A percentile compares a stretch with the other conserved stretches of the same genome.
These are phyloP conservation scores for Disparrhopalites patrizii DNA, from an alignment of 2,888 invertebrate genomes.

Conservation along the genomic window DNA sequence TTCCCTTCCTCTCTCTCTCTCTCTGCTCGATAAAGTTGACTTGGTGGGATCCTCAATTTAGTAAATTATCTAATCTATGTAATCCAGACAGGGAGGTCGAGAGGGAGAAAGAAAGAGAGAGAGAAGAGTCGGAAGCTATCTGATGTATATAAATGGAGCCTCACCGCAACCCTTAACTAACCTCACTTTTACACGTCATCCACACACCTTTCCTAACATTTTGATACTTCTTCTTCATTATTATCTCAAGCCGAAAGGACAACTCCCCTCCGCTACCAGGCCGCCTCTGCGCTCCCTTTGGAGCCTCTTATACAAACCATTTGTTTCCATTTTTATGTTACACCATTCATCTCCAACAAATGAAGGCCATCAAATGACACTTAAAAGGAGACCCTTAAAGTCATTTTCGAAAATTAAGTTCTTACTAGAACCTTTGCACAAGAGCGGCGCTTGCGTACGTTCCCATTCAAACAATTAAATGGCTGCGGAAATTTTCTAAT, in stretches of 20 bases:
- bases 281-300: not conserved
- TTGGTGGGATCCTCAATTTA: conserved; percentile 23
- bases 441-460: too few species aligned
- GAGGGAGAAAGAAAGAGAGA: too few species aligned
- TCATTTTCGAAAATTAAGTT: too few species aligned
- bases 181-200: conserved; percentile 27
- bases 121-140: conserved; percentile 26
- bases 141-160: conserved; percentile 20
- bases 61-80: conserved; percentile 35
- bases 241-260: not conserved
- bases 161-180: conserved; percentile 12
- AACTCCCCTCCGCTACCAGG: too few species aligned
- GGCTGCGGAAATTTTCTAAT: too few species aligned
- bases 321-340: too few species aligned
- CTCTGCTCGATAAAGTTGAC: conserved; percentile 1
- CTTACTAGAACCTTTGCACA: too few species aligned
- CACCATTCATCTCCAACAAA: too few species aligned
- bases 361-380: too few species aligned
- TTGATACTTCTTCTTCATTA: not conserved
- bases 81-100: conserved; percentile 33
- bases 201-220: conserved; percentile 8
- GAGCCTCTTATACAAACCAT: too few species aligned
- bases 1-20: not conserved
- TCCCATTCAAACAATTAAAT: too few species aligned
- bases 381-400: too few species aligned